These are phyloP conservation scores for Hippoglossus stenolepis DNA, from an alignment of 2,113 vertebrate species.

Conservation along the genomic window DNA sequence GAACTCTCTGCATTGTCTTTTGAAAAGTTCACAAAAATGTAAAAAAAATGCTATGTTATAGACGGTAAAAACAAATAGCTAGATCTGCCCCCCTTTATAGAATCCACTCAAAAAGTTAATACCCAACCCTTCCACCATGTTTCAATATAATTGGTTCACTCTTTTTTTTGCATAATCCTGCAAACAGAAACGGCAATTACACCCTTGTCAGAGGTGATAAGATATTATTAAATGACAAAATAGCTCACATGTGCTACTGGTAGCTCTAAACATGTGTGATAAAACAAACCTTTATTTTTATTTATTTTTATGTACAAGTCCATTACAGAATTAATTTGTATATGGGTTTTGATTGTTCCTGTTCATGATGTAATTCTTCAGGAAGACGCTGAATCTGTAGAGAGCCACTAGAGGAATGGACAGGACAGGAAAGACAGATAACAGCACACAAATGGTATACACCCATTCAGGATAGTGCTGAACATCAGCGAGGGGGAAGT, in stretches of 20 bases:
- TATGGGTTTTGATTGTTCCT: constrained; percentile 34
- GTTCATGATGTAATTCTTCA: constrained; percentile 22
- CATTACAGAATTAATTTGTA: constrained; percentile 40
- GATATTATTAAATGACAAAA: constrained; percentile 9
- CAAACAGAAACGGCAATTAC: background rate
- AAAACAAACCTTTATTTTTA: background rate
- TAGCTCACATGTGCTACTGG: background rate
- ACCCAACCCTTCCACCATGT: background rate
- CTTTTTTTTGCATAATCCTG: background rate
- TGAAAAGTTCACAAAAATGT: no score
- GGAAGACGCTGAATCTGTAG: constrained; percentile 59
- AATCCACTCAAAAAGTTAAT: no score
- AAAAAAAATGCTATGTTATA: no score
- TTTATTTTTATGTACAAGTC: constrained; percentile 40
- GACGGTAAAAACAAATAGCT: no score
- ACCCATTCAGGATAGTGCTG: constrained; percentile 77
- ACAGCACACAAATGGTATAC: constrained; percentile 71
- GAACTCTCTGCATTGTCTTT: no score
- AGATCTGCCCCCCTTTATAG: no score
- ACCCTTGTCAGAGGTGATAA: background rate
- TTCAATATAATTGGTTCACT: background rate
- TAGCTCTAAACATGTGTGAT: constrained; percentile 6
- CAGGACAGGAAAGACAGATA: constrained; percentile 76
- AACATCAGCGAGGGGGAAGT: constrained; percentile 79
- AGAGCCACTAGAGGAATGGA: constrained; percentile 80